Evolutionary conservation across 2,113 vertebrate genomes (phyloP), one percentile per base, ranked within the genome.

Genomic region (Myanophis thanlyinensis): DNA sequence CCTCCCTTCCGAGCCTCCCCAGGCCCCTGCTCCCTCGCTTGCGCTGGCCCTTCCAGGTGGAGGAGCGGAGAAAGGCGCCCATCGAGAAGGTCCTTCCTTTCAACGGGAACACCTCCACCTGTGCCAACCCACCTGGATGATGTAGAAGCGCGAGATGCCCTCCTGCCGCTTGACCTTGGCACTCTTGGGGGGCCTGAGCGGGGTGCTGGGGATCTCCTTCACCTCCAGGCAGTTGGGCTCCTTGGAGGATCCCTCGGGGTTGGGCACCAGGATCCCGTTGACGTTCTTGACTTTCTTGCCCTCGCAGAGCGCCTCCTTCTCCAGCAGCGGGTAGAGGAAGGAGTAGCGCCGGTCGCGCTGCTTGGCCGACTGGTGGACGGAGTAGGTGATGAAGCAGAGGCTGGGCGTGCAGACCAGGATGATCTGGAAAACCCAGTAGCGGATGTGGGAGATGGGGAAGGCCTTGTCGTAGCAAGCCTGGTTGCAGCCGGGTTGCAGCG

Each of bases 351-450:
- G 97, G 56, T 99, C 98, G 0, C 97, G 97, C 92, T 98, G 98
- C 94, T 99, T 99, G 93, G 98, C 98, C 0, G 98, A 97, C 96
- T 98, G 98, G 96, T 98, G 98, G 59, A 98, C 98, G 0, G 98
- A 99, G 97, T 99, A 99, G 91, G 98, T 99, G 96, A 99, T 99
- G 96, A 99, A 99, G 97, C 98, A 99, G 92, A 99, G 98, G 95
- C 98, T 99, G 91, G 98, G 98, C 0, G 98, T 99, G 95, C 98
- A 99, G 10, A 99, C 98, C 96, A 99, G 97, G 91, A 99, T 98
- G 97, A 99, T 99, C 97, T 99, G 98, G 95, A 99, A 99, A 73
- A 99, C 98, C 98, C 98, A 99, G 97, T 99, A 99, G 22, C 98
- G 98, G 96, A 99, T 99, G 98, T 99, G 98, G 0, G 98, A 99